Evolutionary conservation across 2,888 invertebrate genomes (phyloP).

Genomic region (Limenitis camilla): DNA sequence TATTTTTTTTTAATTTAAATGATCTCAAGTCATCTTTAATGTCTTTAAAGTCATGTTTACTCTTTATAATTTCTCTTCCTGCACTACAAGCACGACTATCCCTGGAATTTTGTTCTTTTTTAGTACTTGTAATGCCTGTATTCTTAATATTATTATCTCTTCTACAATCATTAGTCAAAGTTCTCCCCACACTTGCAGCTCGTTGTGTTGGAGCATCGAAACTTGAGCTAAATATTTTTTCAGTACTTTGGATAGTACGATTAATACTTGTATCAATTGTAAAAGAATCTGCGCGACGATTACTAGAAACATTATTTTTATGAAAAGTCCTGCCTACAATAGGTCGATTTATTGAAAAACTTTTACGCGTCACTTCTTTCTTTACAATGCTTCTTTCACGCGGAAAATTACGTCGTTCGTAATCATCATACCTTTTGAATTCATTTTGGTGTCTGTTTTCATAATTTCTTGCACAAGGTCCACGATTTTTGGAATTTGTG

Average conservation of each 20-base stretch:
- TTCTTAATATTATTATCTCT: too few relatives aligned
- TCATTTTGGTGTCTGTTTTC: too few relatives aligned
- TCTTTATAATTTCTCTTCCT: conserved; percentile 35
- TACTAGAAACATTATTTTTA: conserved; percentile 34
- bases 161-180: conserved; percentile 27
- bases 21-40: conserved; percentile 55
- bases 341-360: too few relatives aligned
- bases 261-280: conserved; percentile 58
- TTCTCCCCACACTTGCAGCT: conserved; percentile 57
- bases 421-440: too few relatives aligned
- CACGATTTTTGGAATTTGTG: too few relatives aligned
- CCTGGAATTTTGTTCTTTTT: conserved; percentile 21
- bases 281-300: conserved; percentile 39
- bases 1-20: conserved; percentile 32
- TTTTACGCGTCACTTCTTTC: neutral
- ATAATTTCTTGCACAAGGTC: too few relatives aligned
- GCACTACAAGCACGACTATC: conserved; percentile 54
- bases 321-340: conserved; percentile 1
- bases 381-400: conserved; percentile 39
- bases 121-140: conserved; percentile 7
- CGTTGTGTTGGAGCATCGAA: conserved; percentile 48
- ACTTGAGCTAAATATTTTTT: conserved; percentile 19
- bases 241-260: conserved; percentile 50
- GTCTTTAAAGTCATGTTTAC: conserved; percentile 42
- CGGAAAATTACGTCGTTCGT: conserved; percentile 24